phyloP scores from a whole-genome alignment of 2,113 vertebrate genomes.

The Ranitomeya imitator region DNA sequence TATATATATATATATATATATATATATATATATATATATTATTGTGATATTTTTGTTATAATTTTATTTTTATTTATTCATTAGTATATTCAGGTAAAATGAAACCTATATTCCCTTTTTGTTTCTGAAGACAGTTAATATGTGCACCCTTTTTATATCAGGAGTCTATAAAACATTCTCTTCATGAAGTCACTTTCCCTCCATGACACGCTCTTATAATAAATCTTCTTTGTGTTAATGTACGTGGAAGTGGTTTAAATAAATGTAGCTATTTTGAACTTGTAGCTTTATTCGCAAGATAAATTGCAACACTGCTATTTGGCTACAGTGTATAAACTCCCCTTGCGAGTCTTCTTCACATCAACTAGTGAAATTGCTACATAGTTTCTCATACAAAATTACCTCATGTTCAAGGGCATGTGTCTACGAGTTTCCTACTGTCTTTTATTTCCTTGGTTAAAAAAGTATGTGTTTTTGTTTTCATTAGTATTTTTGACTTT shows the following conservation, averaged over 20 bases:
- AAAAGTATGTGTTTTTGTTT: background rate
- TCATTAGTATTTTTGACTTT: background rate
- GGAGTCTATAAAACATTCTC: background rate
- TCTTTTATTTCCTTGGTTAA: background rate
- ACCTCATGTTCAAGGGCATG: background rate
- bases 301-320: background rate
- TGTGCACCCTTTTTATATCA: background rate
- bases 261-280: slow-evolving; percentile 7
- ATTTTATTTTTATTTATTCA: background rate
- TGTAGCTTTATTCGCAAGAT: slow-evolving; percentile 34
- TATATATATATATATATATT: too few relatives aligned
- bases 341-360: background rate
- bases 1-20: too few relatives aligned
- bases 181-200: background rate
- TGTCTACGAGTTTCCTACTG: background rate
- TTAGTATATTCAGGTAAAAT: background rate
- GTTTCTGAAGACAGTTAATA: background rate
- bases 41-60: background rate
- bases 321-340: slow-evolving; percentile 22
- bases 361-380: background rate
- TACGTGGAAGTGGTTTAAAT: background rate
- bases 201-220: background rate
- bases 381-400: background rate
- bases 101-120: background rate
- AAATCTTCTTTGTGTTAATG: background rate